These are phyloP conservation scores for Arenaria interpres DNA, from an alignment of 2,113 vertebrate genomes.

Conservation along the genomic window DNA sequence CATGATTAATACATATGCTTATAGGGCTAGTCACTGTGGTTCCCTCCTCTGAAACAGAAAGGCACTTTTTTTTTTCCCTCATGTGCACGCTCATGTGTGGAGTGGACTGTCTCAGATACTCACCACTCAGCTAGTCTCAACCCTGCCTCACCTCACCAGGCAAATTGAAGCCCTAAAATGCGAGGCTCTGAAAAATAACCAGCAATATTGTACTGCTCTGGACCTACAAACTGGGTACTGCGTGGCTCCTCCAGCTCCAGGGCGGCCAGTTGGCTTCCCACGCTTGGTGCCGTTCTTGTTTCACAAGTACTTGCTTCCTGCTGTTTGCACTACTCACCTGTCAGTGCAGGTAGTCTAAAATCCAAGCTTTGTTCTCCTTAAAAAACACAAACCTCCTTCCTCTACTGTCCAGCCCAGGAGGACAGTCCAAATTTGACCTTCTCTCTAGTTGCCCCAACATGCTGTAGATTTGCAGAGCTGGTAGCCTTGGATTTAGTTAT, in stretches of 20 bases:
- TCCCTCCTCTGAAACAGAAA: slow-evolving; percentile 78
- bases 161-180: not conserved
- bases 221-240: not conserved
- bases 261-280: not conserved
- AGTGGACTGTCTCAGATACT: slow-evolving; percentile 44
- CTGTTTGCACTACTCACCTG: not conserved
- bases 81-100: slow-evolving; percentile 24
- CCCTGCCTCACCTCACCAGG: slow-evolving; percentile 23
- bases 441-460: not conserved
- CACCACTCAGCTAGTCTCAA: slow-evolving; percentile 12
- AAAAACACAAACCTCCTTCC: not conserved
- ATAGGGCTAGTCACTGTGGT: slow-evolving; percentile 78
- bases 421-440: not conserved
- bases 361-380: not conserved
- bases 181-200: not conserved
- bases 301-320: not conserved
- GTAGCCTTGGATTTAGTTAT: not conserved
- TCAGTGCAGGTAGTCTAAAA: not conserved
- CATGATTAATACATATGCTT: slow-evolving; percentile 83
- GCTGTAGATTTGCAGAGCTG: not conserved
- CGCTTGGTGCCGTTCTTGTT: not conserved
- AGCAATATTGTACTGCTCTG: not conserved
- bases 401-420: not conserved
- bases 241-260: not conserved
- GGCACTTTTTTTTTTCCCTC: slow-evolving; percentile 23